Evolutionary conservation across 2,113 vertebrate species (phyloP), one percentile per base, ranked within the genome.

Genomic region (Egretta garzetta): DNA sequence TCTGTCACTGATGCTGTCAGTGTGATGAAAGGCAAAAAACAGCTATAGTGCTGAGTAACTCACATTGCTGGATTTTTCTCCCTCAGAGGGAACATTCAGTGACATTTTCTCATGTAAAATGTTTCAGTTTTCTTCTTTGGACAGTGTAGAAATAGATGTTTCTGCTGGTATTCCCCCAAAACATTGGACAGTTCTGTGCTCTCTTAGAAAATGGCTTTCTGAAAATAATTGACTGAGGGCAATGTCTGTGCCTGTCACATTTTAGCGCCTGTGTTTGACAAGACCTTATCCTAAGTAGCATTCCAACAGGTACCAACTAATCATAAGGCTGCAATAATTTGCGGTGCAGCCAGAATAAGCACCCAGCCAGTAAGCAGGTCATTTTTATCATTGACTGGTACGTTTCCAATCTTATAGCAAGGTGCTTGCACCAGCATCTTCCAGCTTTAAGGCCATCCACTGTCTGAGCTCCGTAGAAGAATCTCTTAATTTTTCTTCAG

Each of bases 1-100:
- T 95, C 80, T 91, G 50, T 96, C 93, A 91, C 75, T 86, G 75
- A 88, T 56, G 26, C 66, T 87, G 81, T 73, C 52, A 94, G 80
- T 88, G 43, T 97, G 92, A 96, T 94, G 76, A 96, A 98, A 97
- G 86, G 49, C 82, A 96, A 82, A 91, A 88, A 71, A 0, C 15
- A 88, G 73, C 50, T 63, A 39, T 23, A 50, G 73, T 94, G 82
- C 93, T 82, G 91, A 94, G 80, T 95, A 96, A 95, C 95, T 81
- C 91, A 49, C 43, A 20, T 43, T 67, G 47, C 63, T 81, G 74
- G 53, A 62, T 91, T 86, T 95, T 93, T 88, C 45, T 93, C 12
- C 32, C 33, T 84, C 41, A 33, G 39, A 39, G 63, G 17, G 33
- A 76, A 32, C 24, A 45, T 83, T 95, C 67, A 71, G 58, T 94